phyloP scores from a whole-genome alignment of 2,113 vertebrate species.

The Diphyllodes magnificus region DNA sequence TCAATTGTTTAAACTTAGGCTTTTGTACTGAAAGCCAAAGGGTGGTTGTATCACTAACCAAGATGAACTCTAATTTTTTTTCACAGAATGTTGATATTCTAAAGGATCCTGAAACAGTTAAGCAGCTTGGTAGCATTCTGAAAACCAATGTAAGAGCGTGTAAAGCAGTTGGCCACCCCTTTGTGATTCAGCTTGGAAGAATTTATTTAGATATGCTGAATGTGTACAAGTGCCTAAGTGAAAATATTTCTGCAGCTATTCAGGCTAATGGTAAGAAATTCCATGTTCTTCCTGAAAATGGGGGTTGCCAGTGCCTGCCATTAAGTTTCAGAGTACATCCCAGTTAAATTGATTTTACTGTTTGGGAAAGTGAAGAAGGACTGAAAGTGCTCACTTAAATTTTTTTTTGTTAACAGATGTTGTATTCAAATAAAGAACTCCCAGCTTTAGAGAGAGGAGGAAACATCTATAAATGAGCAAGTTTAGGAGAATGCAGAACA shows the following conservation, averaged over 20 bases:
- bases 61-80: background rate
- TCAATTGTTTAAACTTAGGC: background rate
- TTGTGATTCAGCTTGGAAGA: conserved; percentile 96
- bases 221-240: conserved; percentile 99
- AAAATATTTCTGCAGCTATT: conserved; percentile 99
- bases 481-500: background rate
- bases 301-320: too few relatives aligned
- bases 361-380: background rate
- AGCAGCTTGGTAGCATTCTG: conserved; percentile 96
- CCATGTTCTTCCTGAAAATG: background rate
- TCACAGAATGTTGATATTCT: conserved; percentile 95
- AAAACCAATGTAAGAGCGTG: conserved; percentile 98
- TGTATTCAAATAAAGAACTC: background rate
- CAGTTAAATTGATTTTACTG: background rate
- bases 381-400: background rate
- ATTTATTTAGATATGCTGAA: conserved; percentile 99
- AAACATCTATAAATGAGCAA: background rate
- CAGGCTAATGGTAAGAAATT: conserved; percentile 89
- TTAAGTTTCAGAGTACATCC: background rate
- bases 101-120: conserved; percentile 99
- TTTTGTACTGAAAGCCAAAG: background rate
- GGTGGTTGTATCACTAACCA: background rate
- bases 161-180: conserved; percentile 97
- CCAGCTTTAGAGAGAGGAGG: background rate
- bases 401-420: background rate